Percentiles rank a stretch among this genome's conserved stretches.
phyloP scores from a whole-genome alignment of 2,888 invertebrate species.

The Lissocephala sabroskyi region DNA sequence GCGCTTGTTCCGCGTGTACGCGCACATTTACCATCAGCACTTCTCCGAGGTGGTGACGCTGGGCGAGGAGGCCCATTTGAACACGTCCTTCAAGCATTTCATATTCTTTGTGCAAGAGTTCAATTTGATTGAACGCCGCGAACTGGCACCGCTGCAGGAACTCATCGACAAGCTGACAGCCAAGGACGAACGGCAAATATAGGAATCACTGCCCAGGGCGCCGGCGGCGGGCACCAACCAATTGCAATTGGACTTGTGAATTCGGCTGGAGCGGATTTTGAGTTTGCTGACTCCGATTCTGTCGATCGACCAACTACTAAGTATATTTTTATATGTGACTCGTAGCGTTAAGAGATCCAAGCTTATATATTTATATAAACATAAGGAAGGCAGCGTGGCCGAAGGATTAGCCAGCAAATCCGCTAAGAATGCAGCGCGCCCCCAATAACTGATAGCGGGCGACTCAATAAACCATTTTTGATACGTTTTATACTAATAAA shows the following conservation, averaged over 20 bases:
- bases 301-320: slow-evolving; percentile 41
- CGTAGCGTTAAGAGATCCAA: slow-evolving; percentile 53
- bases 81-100: slow-evolving; percentile 99
- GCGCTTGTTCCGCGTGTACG: slow-evolving; percentile 97
- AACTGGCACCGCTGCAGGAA: slow-evolving; percentile 97
- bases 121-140: slow-evolving; percentile 95
- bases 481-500: slow-evolving; percentile 64
- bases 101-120: slow-evolving; percentile 96
- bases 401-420: slow-evolving; percentile 28
- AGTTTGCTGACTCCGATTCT: slow-evolving; percentile 19
- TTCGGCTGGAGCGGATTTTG: slow-evolving; percentile 23
- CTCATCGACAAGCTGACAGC: slow-evolving; percentile 96
- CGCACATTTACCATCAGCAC: slow-evolving; percentile 99
- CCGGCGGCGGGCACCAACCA: slow-evolving; percentile 26
- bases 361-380: slow-evolving; percentile 36
- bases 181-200: slow-evolving; percentile 87
- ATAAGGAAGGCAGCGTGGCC: slow-evolving; percentile 11
- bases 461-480: slow-evolving; percentile 61
- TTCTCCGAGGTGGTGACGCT: slow-evolving; percentile 98
- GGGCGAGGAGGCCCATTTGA: slow-evolving; percentile 98
- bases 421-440: slow-evolving; percentile 15
- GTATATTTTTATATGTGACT: slow-evolving; percentile 60
- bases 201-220: slow-evolving; percentile 51
- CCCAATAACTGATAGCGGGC: slow-evolving; percentile 52
- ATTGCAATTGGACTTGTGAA: slow-evolving; percentile 55